A percentile compares a stretch with the other conserved stretches of the same genome.
These are phyloP conservation scores for Corythornis cristatus DNA, from an alignment of 2,113 vertebrate species.

Conservation along the genomic window DNA sequence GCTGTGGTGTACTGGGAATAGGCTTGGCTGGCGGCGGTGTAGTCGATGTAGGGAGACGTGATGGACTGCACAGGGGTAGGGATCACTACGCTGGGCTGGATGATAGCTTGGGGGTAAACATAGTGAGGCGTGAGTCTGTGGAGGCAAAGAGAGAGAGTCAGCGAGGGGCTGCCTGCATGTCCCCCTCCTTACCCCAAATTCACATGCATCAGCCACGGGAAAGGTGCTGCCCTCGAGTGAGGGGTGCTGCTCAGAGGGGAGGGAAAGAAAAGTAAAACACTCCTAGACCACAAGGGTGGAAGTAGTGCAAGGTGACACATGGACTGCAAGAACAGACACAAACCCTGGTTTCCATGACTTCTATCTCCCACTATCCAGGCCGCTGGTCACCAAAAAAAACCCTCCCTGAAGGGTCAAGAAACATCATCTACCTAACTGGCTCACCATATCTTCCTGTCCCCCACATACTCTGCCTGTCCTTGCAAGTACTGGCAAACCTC, in stretches of 20 bases:
- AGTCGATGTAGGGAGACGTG: conserved; percentile 89
- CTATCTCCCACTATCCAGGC: not conserved
- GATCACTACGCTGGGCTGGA: conserved; percentile 92
- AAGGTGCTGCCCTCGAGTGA: not conserved
- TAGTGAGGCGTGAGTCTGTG: conserved; percentile 89
- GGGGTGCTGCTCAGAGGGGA: not conserved
- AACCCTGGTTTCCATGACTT: fast-evolving
- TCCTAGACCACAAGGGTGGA: not conserved
- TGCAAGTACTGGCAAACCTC: not conserved
- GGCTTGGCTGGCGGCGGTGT: conserved; percentile 82
- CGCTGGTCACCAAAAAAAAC: not conserved
- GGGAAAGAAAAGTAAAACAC: not conserved
- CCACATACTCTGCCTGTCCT: not conserved
- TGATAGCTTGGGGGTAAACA: conserved; percentile 88
- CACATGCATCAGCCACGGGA: fast-evolving
- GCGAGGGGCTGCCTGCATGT: fast-evolving
- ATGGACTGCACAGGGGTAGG: conserved; percentile 85
- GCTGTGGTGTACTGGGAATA: conserved; percentile 88
- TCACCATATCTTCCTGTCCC: fast-evolving
- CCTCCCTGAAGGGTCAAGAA: fast-evolving
- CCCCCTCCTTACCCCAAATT: not conserved
- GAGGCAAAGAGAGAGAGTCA: conserved; percentile 23
- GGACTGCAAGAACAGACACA: not conserved
- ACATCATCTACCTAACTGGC: not conserved
- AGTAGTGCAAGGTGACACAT: not conserved